Conservation (phyloP, 2,113 vertebrate genomes). For the Propithecus coquereli region DNA sequence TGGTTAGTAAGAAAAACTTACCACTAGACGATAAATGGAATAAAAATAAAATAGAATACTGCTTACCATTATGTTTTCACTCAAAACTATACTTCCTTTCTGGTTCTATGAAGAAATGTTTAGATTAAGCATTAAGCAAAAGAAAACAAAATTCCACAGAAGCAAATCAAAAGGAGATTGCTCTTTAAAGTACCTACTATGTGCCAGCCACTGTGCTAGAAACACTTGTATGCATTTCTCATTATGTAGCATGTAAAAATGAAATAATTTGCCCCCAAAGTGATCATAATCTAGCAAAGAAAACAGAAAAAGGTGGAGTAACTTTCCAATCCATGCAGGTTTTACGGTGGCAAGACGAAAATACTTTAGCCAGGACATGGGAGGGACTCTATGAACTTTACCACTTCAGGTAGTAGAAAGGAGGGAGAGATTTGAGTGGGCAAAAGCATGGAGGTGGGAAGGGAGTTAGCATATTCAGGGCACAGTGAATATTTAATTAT, state of each 20-base stretch:
- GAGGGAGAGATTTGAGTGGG: neutral
- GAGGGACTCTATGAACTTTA: neutral
- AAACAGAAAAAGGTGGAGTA: neutral
- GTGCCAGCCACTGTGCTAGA: neutral
- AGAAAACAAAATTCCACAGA: neutral
- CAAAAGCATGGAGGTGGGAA: neutral
- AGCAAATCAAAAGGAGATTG: neutral
- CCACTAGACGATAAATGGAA: neutral
- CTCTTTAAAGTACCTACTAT: neutral
- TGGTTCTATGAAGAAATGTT: neutral
- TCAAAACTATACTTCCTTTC: neutral
- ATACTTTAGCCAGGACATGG: neutral
- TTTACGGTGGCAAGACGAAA: neutral
- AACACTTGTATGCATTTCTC: neutral
- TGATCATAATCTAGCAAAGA: neutral
- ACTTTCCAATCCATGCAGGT: neutral
- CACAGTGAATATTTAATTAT: constrained; percentile 30
- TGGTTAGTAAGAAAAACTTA: neutral
- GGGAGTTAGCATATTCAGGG: neutral
- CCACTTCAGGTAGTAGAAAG: neutral
- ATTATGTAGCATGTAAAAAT: neutral
- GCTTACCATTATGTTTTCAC: neutral
- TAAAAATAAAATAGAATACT: neutral
- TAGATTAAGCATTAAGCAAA: neutral
- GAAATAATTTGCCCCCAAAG: neutral